Evolutionary conservation across 30 jellyfish, hydroid and myxozoan species (phyloP), one percentile per base, ranked within the genome.

Genomic region (Turritopsis dohrnii): DNA sequence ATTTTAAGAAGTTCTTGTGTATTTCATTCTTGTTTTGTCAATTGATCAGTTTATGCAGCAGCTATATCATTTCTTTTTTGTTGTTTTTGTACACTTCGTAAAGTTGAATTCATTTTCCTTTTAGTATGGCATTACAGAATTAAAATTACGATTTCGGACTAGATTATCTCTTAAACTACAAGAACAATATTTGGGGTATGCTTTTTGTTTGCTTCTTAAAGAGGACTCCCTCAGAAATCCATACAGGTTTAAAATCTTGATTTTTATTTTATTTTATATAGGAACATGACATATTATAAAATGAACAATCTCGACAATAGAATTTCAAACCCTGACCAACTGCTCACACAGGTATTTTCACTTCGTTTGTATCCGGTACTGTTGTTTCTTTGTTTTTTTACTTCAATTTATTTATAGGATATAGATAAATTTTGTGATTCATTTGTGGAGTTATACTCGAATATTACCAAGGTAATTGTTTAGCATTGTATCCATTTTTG

Each of bases 291-390:
- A 16, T 94, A 94, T 84, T 94, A 94, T 92, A 94, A 94, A 85
- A 89, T 94, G 97, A 94, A 91, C 77, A 94, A 94, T 77, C 76
- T 94, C 83, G 99, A 94, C 75, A 85, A 75, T 73, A 81, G 99
- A 81, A 94, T 94, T 79, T 71, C 99, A 0, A 94, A 94, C 74
- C 99, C 99, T 1, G 99, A 94, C 74, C 99, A 94, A 81, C 86
- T 94, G 60, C 76, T 94, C 21, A 88, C 99, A 75, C 96, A 90
- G 96, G 99, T 88, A 66, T 17, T 21, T 7, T 69, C 41, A 7
- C 18, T 53, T 26, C 19, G 17, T 76, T 76, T 28, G n/a, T 31
- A 21, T 18, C 21, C 21, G 29, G 18, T 18, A 19, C 21, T 79
- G 79, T 17, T 19, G 25, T 31, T 27, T n/a, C n/a, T n/a, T n/a